Percentiles rank a stretch among this genome's conserved stretches.
phyloP scores from a whole-genome alignment of 1,140 invertebrate genomes.

The Ditylenchus dipsaci region DNA sequence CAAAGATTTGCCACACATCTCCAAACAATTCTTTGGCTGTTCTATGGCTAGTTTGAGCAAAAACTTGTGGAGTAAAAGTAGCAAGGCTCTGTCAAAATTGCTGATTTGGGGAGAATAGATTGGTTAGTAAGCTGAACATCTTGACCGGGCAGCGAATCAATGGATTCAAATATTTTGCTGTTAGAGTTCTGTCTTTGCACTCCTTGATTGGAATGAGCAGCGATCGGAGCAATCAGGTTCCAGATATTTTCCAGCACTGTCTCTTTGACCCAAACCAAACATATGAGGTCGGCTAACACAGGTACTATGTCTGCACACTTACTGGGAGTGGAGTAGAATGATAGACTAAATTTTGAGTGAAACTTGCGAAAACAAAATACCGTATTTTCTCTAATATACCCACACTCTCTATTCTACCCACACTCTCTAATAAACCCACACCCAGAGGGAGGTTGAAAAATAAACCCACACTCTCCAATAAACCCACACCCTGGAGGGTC shows the following conservation, averaged over 20 bases:
- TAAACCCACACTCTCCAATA: too few relatives aligned
- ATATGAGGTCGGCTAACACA: slow-evolving; percentile 25
- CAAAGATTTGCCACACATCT: not conserved
- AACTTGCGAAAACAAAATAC: slow-evolving; percentile 7
- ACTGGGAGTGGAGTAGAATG: slow-evolving; percentile 27
- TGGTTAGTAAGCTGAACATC: not conserved
- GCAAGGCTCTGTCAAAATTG: not conserved
- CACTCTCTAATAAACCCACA: too few relatives aligned
- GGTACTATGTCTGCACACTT: slow-evolving; percentile 6
- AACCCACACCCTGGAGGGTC: too few relatives aligned
- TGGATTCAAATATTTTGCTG: not conserved
- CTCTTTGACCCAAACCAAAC: slow-evolving; percentile 35
- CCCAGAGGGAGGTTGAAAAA: too few relatives aligned
- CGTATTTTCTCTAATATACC: too few relatives aligned
- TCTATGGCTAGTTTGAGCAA: not conserved
- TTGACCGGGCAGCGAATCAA: not conserved
- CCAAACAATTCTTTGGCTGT: not conserved
- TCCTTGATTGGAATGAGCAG: not conserved
- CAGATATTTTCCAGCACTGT: slow-evolving; percentile 24
- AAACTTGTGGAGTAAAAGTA: not conserved
- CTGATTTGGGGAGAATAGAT: not conserved
- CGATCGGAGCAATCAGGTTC: slow-evolving; percentile 19
- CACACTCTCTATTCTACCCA: too few relatives aligned
- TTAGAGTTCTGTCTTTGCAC: not conserved
- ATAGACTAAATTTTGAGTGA: slow-evolving; percentile 16